phyloP scores from a whole-genome alignment of 2,888 invertebrate species.

The Tetranychus truncatus region DNA sequence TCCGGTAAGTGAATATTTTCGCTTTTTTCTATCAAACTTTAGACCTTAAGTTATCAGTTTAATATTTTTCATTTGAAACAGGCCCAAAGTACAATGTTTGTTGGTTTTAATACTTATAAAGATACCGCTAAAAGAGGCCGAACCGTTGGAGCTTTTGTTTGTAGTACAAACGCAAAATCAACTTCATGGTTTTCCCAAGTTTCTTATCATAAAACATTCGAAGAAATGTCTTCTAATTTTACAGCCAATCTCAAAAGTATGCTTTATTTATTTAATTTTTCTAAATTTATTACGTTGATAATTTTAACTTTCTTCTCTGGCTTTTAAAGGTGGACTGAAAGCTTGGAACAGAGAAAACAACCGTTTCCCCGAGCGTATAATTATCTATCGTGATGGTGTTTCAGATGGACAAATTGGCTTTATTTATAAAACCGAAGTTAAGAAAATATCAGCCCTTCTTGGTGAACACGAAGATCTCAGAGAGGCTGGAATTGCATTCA shows the following conservation, averaged over 20 bases:
- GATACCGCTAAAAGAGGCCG: slow-evolving; percentile 32
- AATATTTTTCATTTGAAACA: background rate
- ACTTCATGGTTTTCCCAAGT: slow-evolving; percentile 33
- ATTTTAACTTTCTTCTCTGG: background rate
- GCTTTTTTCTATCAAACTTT: background rate
- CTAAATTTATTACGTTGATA: background rate
- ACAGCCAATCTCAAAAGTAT: slow-evolving; percentile 20
- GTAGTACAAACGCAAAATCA: slow-evolving; percentile 33
- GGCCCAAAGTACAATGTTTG: slow-evolving; percentile 46
- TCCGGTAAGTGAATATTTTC: slow-evolving; percentile 36
- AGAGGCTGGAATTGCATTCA: slow-evolving; percentile 32
- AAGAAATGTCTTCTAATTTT: slow-evolving; percentile 24
- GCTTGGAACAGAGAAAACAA: slow-evolving; percentile 40
- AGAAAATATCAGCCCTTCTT: slow-evolving; percentile 29
- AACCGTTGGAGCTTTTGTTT: slow-evolving; percentile 43
- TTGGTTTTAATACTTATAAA: slow-evolving; percentile 43
- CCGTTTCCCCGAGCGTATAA: slow-evolving; percentile 46
- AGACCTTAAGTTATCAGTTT: too few relatives aligned
- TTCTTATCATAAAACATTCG: slow-evolving; percentile 21
- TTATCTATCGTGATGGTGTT: slow-evolving; percentile 83
- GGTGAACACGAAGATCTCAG: background rate
- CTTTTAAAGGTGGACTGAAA: slow-evolving; percentile 35
- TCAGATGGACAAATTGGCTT: slow-evolving; percentile 72
- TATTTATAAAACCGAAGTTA: slow-evolving; percentile 58
- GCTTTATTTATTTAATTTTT: background rate